These are phyloP conservation scores for Drusus annulatus DNA, from an alignment of 1,140 invertebrate genomes.

Conservation along the genomic window DNA sequence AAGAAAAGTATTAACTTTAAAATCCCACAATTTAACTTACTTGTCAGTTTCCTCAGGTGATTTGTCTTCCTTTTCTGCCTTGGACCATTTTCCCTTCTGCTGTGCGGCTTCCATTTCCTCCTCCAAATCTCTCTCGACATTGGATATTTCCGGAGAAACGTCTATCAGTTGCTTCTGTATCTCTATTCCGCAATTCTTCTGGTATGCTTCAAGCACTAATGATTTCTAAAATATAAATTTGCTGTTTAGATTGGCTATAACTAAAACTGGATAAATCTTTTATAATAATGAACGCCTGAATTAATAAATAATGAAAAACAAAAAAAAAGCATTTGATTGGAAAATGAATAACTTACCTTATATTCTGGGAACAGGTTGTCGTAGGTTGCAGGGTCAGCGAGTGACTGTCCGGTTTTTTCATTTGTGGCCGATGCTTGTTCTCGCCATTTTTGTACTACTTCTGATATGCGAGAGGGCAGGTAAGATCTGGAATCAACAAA, in stretches of 20 bases:
- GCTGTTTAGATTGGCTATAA: too few species aligned
- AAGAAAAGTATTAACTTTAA: too few species aligned
- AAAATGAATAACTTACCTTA: conserved; percentile 38
- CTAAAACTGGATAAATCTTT: too few species aligned
- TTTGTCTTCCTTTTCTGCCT: conserved; percentile 27
- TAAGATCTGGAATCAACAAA: conserved; percentile 51
- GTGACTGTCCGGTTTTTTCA: conserved; percentile 57
- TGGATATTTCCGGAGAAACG: conserved; percentile 37
- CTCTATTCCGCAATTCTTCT: conserved; percentile 47
- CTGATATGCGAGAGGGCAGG: conserved; percentile 56
- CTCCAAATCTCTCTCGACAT: conserved; percentile 51
- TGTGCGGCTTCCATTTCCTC: conserved; percentile 34
- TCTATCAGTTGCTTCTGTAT: conserved; percentile 47
- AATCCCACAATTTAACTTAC: background rate
- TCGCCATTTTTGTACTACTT: conserved; percentile 57
- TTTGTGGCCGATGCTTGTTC: conserved; percentile 52
- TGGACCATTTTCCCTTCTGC: conserved; percentile 34
- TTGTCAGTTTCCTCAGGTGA: conserved; percentile 50
- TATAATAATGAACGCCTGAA: too few species aligned
- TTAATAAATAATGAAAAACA: too few species aligned
- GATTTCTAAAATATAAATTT: conserved; percentile 47
- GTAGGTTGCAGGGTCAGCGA: conserved; percentile 53
- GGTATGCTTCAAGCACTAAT: conserved; percentile 52
- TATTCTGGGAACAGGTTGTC: conserved; percentile 57
- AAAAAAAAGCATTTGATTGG: too few species aligned